These are phyloP conservation scores for Lutraria rhynchaena DNA, from an alignment of 1,140 invertebrate species.

Conservation along the genomic window DNA sequence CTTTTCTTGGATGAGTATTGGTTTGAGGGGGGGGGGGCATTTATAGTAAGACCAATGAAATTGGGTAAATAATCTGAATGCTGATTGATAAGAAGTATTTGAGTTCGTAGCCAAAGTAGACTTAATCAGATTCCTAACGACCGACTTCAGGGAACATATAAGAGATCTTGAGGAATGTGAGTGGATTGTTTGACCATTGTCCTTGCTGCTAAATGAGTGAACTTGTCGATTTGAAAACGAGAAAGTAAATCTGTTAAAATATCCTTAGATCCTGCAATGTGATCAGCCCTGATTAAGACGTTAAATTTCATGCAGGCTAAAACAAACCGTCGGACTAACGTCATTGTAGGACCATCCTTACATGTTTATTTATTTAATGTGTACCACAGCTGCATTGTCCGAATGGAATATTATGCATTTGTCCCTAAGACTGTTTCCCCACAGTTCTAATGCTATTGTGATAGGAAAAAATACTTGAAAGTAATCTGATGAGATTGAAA, in stretches of 20 bases:
- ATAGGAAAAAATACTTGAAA: slow-evolving; percentile 56
- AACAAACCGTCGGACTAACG: slow-evolving; percentile 51
- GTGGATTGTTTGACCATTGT: slow-evolving; percentile 15
- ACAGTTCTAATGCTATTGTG: slow-evolving; percentile 38
- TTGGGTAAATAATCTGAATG: background rate
- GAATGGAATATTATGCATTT: slow-evolving; percentile 38
- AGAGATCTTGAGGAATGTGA: background rate
- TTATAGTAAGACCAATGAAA: background rate
- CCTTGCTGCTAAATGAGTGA: background rate
- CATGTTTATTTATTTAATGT: slow-evolving; percentile 59
- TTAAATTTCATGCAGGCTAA: slow-evolving; percentile 44
- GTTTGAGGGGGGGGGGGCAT: background rate
- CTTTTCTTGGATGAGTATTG: background rate
- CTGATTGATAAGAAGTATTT: background rate
- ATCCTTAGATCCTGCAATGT: slow-evolving; percentile 48
- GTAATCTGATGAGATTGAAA: background rate
- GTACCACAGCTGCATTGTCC: slow-evolving; percentile 59
- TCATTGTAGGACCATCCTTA: slow-evolving; percentile 42
- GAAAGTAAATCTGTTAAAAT: slow-evolving; percentile 48
- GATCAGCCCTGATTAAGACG: slow-evolving; percentile 35
- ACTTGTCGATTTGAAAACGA: slow-evolving; percentile 51
- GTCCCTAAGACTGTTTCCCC: slow-evolving; percentile 35
- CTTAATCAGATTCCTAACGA: background rate
- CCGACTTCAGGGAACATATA: background rate
- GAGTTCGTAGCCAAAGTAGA: background rate